Evolutionary conservation across 2,113 vertebrate species (phyloP).

Genomic region (Enhydra lutris): DNA sequence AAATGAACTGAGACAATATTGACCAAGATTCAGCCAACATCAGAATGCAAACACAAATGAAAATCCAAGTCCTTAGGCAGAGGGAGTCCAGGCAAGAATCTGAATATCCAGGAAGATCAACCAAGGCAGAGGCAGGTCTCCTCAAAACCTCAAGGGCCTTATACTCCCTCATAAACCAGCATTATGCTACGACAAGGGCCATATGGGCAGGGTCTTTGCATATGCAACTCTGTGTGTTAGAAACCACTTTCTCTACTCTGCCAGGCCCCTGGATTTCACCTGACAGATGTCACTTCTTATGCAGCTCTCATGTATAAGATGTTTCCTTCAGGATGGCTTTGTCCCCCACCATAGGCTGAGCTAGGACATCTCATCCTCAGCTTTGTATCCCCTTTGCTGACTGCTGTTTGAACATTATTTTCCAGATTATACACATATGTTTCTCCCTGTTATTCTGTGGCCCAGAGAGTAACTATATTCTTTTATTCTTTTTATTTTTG

Average conservation of each 20-base stretch:
- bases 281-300: neutral
- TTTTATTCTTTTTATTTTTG: neutral
- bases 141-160: neutral
- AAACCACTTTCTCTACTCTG: neutral
- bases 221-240: rapidly evolving
- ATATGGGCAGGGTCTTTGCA: neutral
- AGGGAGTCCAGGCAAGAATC: neutral
- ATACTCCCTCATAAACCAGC: rapidly evolving
- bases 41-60: constrained; percentile 7
- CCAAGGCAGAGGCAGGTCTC: rapidly evolving
- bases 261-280: neutral
- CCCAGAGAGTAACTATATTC: neutral
- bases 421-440: neutral
- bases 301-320: neutral
- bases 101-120: neutral
- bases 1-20: constrained; percentile 8
- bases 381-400: neutral
- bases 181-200: rapidly evolving
- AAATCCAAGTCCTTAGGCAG: neutral
- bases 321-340: neutral
- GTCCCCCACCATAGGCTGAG: rapidly evolving
- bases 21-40: neutral
- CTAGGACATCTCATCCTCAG: neutral
- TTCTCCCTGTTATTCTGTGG: neutral
- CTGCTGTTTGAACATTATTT: neutral